Conservation (phyloP, 2,888 invertebrate genomes). For the Brachypalpus laphriformis region DNA sequence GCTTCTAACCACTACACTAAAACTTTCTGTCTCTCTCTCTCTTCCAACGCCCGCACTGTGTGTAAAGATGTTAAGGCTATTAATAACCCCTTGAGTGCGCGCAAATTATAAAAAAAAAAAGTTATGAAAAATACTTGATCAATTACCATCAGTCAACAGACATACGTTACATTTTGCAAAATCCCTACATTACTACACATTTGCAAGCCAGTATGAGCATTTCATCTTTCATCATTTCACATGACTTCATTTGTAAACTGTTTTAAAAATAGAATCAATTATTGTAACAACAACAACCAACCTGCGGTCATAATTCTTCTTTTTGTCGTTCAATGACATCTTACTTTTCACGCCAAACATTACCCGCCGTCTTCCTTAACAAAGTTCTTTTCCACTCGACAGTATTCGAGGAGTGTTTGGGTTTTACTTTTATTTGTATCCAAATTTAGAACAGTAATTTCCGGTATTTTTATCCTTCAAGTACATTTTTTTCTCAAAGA, state of each 20-base stretch:
- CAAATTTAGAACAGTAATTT: slow-evolving; percentile 41
- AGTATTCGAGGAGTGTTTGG: not conserved
- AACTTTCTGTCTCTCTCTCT: too few species aligned
- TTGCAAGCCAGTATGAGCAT: too few species aligned
- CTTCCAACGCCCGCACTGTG: too few species aligned
- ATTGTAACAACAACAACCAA: slow-evolving; percentile 4
- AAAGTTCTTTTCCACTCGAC: not conserved
- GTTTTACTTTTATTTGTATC: not conserved
- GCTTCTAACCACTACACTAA: too few species aligned
- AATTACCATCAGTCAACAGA: too few species aligned
- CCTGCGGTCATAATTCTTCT: slow-evolving; percentile 16
- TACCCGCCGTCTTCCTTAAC: not conserved
- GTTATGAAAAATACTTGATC: too few species aligned
- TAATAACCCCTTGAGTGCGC: too few species aligned
- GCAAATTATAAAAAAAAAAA: too few species aligned
- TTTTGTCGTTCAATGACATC: slow-evolving; percentile 18
- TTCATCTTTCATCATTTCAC: too few species aligned
- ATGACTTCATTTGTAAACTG: not conserved
- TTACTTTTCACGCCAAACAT: not conserved
- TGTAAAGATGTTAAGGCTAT: too few species aligned
- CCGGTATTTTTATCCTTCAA: slow-evolving; percentile 39
- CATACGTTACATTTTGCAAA: too few species aligned
- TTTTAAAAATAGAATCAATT: slow-evolving; percentile 14
- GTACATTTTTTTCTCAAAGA: not conserved
- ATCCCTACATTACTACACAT: too few species aligned